phyloP scores from a whole-genome alignment of 1,140 invertebrate genomes.

The Heliconius hewitsoni region DNA sequence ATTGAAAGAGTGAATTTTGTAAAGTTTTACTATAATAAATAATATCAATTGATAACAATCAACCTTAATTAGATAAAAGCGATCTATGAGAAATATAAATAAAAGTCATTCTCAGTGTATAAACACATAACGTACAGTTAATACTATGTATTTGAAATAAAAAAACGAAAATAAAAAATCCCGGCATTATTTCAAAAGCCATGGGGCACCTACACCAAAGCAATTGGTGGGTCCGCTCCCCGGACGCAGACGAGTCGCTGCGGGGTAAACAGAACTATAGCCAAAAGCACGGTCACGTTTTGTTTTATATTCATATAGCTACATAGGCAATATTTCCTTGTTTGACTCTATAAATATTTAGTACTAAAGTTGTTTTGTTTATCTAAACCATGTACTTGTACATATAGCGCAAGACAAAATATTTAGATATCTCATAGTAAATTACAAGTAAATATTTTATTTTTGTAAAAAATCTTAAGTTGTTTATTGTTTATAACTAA shows the following conservation, averaged over 20 bases:
- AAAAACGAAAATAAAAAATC: not conserved
- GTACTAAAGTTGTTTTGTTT: not conserved
- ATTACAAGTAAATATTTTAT: not conserved
- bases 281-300: slow-evolving; percentile 28
- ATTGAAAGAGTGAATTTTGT: not conserved
- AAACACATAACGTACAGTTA: not conserved
- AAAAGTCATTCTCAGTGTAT: not conserved
- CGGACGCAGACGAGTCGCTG: slow-evolving; percentile 45
- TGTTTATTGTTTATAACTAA: not conserved
- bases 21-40: not conserved
- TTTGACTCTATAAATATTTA: slow-evolving; percentile 9
- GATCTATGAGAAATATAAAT: not conserved
- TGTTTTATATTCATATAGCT: slow-evolving; percentile 32
- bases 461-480: not conserved
- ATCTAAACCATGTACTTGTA: not conserved
- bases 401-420: not conserved
- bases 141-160: not conserved
- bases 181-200: not conserved
- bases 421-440: not conserved
- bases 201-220: slow-evolving; percentile 43
- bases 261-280: slow-evolving; percentile 39
- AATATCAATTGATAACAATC: not conserved
- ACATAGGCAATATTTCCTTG: slow-evolving; percentile 2
- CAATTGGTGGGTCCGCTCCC: slow-evolving; percentile 53
- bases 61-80: not conserved